Conservation (phyloP, 2,797 vertebrate genomes). For the Acropternis orthonyx region DNA sequence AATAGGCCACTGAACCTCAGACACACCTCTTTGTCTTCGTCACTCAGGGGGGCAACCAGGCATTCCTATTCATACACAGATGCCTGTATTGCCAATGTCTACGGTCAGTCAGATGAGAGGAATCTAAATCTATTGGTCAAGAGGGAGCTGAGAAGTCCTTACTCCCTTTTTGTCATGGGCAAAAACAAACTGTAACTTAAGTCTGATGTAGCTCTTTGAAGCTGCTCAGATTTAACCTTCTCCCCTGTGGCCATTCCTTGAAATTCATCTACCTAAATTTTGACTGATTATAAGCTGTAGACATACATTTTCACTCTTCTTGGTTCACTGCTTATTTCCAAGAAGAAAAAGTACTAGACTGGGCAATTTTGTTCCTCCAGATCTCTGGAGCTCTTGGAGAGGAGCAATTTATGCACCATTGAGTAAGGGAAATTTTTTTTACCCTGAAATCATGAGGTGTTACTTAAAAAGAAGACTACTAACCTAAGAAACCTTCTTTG, state of each 20-base stretch:
- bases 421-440: background rate
- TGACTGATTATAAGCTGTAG: background rate
- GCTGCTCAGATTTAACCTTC: background rate
- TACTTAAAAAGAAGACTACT: background rate
- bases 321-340: background rate
- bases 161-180: background rate
- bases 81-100: background rate
- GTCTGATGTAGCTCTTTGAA: background rate
- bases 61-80: accelerated
- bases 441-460: background rate
- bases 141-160: background rate
- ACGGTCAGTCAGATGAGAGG: background rate
- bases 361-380: background rate
- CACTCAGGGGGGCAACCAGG: background rate
- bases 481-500: background rate
- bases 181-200: background rate
- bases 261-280: background rate
- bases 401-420: background rate
- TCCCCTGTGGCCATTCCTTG: background rate
- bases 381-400: background rate
- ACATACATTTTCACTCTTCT: background rate
- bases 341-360: background rate
- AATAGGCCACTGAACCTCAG: background rate
- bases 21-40: background rate
- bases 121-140: background rate